Evolutionary conservation across 2,797 vertebrate species (phyloP), one percentile per base, ranked within the genome.

Genomic region (Falco columbarius): DNA sequence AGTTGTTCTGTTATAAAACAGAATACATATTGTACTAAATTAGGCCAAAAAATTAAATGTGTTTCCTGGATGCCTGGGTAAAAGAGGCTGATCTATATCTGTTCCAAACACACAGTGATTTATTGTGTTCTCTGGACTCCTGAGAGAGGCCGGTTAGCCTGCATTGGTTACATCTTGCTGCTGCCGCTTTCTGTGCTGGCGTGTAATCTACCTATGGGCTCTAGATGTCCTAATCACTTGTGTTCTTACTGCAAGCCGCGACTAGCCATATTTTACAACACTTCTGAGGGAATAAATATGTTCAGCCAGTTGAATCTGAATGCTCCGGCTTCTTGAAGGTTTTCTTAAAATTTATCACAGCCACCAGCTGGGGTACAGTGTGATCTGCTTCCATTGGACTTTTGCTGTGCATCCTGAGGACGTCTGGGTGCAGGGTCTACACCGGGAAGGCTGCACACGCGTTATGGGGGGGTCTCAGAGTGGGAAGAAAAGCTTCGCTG

Each of bases 121-220:
- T 73, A 89, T 71, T 72, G 66, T 72, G 10, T 72, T 88, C 71
- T 89, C 61, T 68, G 66, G 66, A 51, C 66, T 92, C 76, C 73
- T 54, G 58, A 62, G 49, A 86, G 61, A 75, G 58, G 42, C 59
- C 68, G 24, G 73, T 79, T 84, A 90, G 82, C 58, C 80, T 51
- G 80, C 66, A 46, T 20, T 68, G 70, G 51, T 81, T 82, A 58
- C 73, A 68, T 92, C 83, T 89, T 92, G 66, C 84, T 83, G 76
- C 92, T 92, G 90, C 55, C 76, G 62, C 77, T 90, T 96, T 92
- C 77, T 86, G 21, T 90, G 76, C 73, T 86, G 86, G 77, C 83
- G 55, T 58, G 38, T 62, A 79, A 89, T 44, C 30, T n/a, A 75
- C 67, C 83, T 89, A 46, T 1, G 0, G 83, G 70, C 83, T 70